Percentiles rank a stretch among this genome's conserved stretches.
Conservation (phyloP, 2,888 invertebrate genomes). For the Parnassius glacialis region DNA sequence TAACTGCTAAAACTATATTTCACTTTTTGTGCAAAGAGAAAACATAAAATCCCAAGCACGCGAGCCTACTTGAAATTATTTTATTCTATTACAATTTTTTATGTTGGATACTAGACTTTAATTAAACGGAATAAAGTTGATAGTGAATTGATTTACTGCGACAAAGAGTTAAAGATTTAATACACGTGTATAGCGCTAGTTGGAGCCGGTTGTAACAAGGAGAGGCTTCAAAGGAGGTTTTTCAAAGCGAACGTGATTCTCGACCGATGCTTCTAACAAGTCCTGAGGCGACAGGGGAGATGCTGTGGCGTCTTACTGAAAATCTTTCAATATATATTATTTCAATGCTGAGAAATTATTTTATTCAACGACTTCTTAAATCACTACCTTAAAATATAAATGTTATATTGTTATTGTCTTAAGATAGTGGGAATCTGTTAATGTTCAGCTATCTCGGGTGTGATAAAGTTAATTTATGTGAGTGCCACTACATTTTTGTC, state of each 20-base stretch:
- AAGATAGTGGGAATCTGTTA: no score
- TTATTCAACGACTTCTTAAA: not conserved
- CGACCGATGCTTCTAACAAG: slow-evolving; percentile 63
- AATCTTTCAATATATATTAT: slow-evolving; percentile 33
- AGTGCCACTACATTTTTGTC: no score
- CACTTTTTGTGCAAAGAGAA: slow-evolving; percentile 38
- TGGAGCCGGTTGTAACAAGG: slow-evolving; percentile 56
- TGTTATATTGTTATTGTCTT: no score
- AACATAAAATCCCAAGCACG: slow-evolving; percentile 52
- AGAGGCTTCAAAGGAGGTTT: slow-evolving; percentile 66
- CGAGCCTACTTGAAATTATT: slow-evolving; percentile 54
- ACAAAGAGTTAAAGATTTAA: slow-evolving; percentile 52
- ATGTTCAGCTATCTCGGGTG: no score
- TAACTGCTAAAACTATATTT: slow-evolving; percentile 29
- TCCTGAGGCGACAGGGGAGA: slow-evolving; percentile 47
- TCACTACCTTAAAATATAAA: no score
- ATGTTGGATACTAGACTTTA: slow-evolving; percentile 32
- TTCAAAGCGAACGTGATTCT: slow-evolving; percentile 71
- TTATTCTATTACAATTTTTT: slow-evolving; percentile 37
- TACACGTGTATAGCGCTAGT: slow-evolving; percentile 57
- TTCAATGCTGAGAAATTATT: slow-evolving; percentile 19
- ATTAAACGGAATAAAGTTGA: slow-evolving; percentile 32
- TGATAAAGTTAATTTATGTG: no score
- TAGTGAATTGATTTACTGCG: slow-evolving; percentile 32
- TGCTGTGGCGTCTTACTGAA: slow-evolving; percentile 45